Conservation (phyloP, 2,113 vertebrate genomes). For the Chrysemys picta region DNA sequence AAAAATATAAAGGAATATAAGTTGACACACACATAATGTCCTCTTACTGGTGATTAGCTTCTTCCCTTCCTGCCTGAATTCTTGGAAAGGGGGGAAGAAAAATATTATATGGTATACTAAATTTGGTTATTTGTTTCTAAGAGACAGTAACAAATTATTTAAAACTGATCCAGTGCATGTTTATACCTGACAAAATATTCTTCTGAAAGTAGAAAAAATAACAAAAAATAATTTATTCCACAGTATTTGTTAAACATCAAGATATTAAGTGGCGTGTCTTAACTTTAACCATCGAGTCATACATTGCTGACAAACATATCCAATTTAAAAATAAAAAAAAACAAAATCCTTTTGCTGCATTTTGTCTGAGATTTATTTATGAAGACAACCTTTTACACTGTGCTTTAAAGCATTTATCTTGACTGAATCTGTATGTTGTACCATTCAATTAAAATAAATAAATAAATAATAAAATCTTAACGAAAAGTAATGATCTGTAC, state of each 20-base stretch:
- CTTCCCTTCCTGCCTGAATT: background rate
- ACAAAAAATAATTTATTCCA: background rate
- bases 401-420: background rate
- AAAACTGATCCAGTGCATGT: background rate
- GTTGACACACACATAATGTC: background rate
- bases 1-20: constrained; percentile 70
- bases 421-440: background rate
- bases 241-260: background rate
- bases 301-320: background rate
- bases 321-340: background rate
- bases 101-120: background rate
- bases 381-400: background rate
- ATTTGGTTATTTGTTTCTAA: background rate
- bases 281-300: background rate
- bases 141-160: background rate
- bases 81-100: background rate
- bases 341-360: background rate
- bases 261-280: background rate
- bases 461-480: background rate
- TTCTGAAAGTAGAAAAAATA: background rate
- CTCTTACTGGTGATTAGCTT: background rate
- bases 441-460: background rate
- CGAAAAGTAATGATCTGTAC: constrained; percentile 65
- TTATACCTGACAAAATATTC: background rate
- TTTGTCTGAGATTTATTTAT: background rate